Base-by-base conservation (phyloP, 1,140 invertebrate genomes). In the Papilio dardanus region DNA sequence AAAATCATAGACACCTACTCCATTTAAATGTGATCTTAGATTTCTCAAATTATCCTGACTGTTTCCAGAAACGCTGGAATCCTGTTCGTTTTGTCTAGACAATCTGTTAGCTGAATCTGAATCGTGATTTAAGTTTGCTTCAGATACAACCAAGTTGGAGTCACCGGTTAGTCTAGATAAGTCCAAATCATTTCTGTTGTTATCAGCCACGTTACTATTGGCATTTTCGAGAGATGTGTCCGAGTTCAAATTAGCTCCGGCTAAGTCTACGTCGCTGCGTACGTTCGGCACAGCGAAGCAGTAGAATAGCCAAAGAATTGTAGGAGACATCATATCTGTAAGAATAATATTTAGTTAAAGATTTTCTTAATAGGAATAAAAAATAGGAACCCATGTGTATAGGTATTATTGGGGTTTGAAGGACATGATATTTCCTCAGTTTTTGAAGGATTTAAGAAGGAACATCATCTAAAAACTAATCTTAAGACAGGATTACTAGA, bases 321-420 rank as follows among this genome's bases (percentile, higher is more conserved):
- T 67, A 67, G 65, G 65, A 67, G 65, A 67, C 65, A 67, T 67
- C 16, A 33, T 67, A 67, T 67, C 65, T 67, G 65, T 21, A 67
- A 67, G 6, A 67, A 54, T 24, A 54, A 3, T 54, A 24, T 54
- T 54, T 28, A 54, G 19, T 8, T 12, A 1, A 54, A 10, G 1
- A 37, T 37, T 14, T 37, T 37, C n/a, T n/a, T n/a, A n/a, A n/a
- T n/a, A n/a, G n/a, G n/a, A n/a, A n/a, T n/a, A n/a, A n/a, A n/a
- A n/a, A n/a, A n/a, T n/a, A n/a, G n/a, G n/a, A n/a, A n/a, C n/a
- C n/a, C n/a, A n/a, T n/a, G n/a, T n/a, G n/a, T n/a, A n/a, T n/a
- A n/a, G n/a, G n/a, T n/a, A n/a, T n/a, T n/a, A n/a, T n/a, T n/a
- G n/a, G n/a, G n/a, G n/a, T n/a, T n/a, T n/a, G n/a, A n/a, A n/a